Evolutionary conservation across 2,888 invertebrate genomes (phyloP).

Genomic region (Chloroclysta siterata): DNA sequence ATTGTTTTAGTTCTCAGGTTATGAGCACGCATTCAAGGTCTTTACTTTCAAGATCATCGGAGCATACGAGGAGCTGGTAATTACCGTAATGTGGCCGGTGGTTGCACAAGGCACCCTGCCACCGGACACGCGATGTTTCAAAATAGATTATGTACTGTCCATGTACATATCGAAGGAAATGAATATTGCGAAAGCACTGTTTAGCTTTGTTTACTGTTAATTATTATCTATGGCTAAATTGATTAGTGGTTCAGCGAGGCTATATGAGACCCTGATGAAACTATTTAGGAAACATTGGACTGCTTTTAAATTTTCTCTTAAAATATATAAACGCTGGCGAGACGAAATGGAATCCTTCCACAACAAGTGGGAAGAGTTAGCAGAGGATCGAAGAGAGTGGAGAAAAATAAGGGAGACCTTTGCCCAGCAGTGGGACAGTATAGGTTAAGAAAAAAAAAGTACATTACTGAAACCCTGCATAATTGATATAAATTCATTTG

Average conservation of each 20-base stretch:
- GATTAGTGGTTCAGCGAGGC: conserved; percentile 9
- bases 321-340: too few relatives aligned
- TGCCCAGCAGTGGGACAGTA: too few relatives aligned
- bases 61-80: conserved; percentile 67
- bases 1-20: conserved; percentile 71
- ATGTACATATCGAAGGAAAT: conserved; percentile 52
- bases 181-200: conserved; percentile 51
- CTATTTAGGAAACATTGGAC: too few relatives aligned
- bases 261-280: not conserved
- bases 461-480: too few relatives aligned
- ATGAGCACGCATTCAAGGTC: conserved; percentile 71
- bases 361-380: too few relatives aligned
- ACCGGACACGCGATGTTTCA: conserved; percentile 66
- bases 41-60: conserved; percentile 84
- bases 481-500: too few relatives aligned
- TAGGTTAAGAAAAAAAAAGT: too few relatives aligned
- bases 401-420: too few relatives aligned
- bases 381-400: too few relatives aligned
- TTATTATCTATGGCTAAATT: conserved; percentile 30
- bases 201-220: conserved; percentile 44
- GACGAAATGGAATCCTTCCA: too few relatives aligned
- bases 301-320: not conserved
- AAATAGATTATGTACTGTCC: conserved; percentile 48
- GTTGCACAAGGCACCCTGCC: conserved; percentile 66
- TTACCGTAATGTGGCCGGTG: conserved; percentile 72